These are phyloP conservation scores for Chalcis sispes DNA, from an alignment of 2,888 invertebrate species.

Conservation along the genomic window DNA sequence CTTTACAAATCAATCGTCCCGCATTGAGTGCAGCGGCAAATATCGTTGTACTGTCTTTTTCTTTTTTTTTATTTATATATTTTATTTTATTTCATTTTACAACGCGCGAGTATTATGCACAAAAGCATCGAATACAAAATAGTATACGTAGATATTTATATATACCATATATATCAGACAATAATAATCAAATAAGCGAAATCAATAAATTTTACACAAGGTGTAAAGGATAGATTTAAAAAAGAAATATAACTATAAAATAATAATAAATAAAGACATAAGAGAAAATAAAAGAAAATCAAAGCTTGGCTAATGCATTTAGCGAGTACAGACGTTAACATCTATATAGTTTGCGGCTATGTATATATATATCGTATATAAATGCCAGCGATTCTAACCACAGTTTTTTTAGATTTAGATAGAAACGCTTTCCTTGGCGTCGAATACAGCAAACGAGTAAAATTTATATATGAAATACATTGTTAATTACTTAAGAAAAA, in stretches of 20 bases:
- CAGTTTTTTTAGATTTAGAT: constrained; percentile 20
- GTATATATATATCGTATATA: background rate
- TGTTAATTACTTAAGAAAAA: too few species aligned
- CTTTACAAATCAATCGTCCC: constrained; percentile 56
- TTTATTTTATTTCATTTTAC: background rate
- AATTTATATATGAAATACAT: too few species aligned
- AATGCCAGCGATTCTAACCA: background rate
- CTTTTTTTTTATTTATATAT: background rate
- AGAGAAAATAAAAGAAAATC: constrained; percentile 22
- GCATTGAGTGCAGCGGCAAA: constrained; percentile 43
- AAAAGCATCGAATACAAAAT: constrained; percentile 12
- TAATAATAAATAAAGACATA: background rate
- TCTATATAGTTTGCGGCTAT: constrained; percentile 7
- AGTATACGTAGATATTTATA: background rate
- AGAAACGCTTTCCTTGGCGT: too few species aligned
- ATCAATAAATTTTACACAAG: too few species aligned
- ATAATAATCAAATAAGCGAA: too few species aligned
- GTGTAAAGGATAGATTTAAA: too few species aligned
- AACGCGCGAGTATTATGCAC: constrained; percentile 17
- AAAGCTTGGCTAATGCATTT: constrained; percentile 45
- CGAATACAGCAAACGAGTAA: too few species aligned
- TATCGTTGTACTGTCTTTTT: background rate
- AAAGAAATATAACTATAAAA: background rate
- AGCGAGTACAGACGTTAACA: constrained; percentile 40
- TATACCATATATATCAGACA: too few species aligned